Percentiles rank a stretch among this genome's conserved stretches.
Conservation (phyloP, 2,113 vertebrate species). For the Chionomys nivalis region DNA sequence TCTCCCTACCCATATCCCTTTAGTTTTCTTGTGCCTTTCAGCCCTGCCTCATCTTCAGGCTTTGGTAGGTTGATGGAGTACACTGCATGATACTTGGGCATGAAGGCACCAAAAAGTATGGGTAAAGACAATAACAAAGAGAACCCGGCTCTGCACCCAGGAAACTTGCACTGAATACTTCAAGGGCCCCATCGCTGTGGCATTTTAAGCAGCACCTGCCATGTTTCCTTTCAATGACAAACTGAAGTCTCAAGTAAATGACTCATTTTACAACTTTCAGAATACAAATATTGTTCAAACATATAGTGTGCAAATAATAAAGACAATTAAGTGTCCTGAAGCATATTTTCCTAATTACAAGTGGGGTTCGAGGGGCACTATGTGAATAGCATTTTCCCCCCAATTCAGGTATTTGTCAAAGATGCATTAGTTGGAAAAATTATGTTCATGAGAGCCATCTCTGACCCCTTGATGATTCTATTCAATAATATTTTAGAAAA, state of each 20-base stretch:
- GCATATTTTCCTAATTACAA: neutral
- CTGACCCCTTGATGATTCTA: too few species aligned
- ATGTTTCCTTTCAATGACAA: neutral
- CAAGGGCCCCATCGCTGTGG: neutral
- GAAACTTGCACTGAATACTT: neutral
- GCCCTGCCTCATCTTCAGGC: too few species aligned
- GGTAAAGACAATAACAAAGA: too few species aligned
- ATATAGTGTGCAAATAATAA: too few species aligned
- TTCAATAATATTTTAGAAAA: too few species aligned
- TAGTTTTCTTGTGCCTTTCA: too few species aligned
- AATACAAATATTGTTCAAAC: neutral
- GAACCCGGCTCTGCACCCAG: neutral
- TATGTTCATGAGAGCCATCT: too few species aligned
- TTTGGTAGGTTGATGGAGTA: too few species aligned
- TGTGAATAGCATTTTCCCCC: neutral
- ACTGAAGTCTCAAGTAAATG: slow-evolving; percentile 20
- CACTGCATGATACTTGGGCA: too few species aligned
- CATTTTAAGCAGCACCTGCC: neutral
- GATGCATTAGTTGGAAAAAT: too few species aligned
- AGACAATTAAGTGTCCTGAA: neutral
- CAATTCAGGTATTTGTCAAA: neutral
- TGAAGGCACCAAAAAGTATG: too few species aligned
- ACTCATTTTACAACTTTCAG: neutral
- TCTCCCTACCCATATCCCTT: too few species aligned
- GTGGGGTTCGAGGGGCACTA: neutral